A percentile compares a stretch with the other conserved stretches of the same genome.
phyloP scores from a whole-genome alignment of 2,888 invertebrate species.

The Nasonovia ribisnigri region DNA sequence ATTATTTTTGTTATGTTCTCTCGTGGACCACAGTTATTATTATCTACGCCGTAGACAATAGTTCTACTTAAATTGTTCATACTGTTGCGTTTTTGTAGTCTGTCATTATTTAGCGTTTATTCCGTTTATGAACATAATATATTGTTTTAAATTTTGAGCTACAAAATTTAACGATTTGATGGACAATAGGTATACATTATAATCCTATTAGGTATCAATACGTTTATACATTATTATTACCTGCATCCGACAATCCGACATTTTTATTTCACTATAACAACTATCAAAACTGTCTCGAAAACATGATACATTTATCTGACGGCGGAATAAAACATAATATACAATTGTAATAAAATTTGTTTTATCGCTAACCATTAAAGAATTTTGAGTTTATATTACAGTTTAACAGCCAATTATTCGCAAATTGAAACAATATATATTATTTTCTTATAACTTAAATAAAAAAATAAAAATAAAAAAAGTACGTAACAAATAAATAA shows the following conservation, averaged over 20 bases:
- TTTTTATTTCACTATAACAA: neutral
- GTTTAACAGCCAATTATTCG: slow-evolving; percentile 49
- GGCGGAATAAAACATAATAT: neutral
- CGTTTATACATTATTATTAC: neutral
- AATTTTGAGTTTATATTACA: slow-evolving; percentile 18
- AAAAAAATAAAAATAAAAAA: neutral
- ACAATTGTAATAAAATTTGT: neutral
- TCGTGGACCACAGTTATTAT: neutral
- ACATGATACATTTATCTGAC: neutral
- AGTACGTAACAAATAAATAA: neutral
- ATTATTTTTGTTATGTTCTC: neutral
- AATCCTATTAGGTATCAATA: neutral
- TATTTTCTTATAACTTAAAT: neutral
- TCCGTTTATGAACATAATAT: neutral
- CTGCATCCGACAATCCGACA: neutral
- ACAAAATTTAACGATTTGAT: neutral
- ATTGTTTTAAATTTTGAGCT: neutral
- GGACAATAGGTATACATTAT: neutral
- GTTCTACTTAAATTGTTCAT: neutral
- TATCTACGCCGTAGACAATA: neutral
- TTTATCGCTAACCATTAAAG: neutral
- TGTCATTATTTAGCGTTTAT: neutral
- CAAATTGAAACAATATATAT: slow-evolving; percentile 27
- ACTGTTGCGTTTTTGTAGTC: neutral
- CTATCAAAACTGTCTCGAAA: neutral